Base-by-base conservation (phyloP, 2,797 vertebrate species). In the Hemibagrus guttatus region DNA sequence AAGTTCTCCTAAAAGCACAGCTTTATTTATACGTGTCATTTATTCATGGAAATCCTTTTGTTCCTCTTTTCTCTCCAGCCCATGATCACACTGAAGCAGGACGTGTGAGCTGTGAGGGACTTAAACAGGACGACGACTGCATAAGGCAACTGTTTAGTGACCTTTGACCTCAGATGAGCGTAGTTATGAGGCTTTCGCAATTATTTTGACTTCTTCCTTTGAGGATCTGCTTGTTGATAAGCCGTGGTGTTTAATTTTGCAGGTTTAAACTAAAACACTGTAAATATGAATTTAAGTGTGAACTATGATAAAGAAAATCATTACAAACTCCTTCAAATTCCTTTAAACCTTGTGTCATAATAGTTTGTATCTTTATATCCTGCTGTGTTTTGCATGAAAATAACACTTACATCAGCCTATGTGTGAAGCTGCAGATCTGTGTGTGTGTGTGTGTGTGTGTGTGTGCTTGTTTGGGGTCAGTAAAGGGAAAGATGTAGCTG, bases 21-120 rank as follows among this genome's bases (percentile, higher is more conserved):
- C 35, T 5, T 71, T 71, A 39, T 71, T 12, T 23, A 23, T 31
- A 31, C 21, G 1, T 39, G 19, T 56, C n/a, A 12, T 26, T 75
- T 84, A 39, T 76, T 49, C 11, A 85, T 64, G 12, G 2, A 17
- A 71, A 58, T 88, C 72, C n/a, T 5, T 59, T 2, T 46, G 6
- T 59, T 14, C 16, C 31, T 4, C n/a, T 66, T 59, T 28, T 63
- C 56, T 28, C 56, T 49, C 11, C 89, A 96, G 95, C 95, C 95
- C 56, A 88, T 91, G 68, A 84, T 96, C 86, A 87, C 92, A 69
- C 90, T 96, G 85, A 95, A 94, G 91, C 93, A 91, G 13, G 92
- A 69, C 1, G 79, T 87, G 80, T 93, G 87, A 94, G n/a, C 49
- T 12, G 64, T n/a, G 12, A 1, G 26, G 28, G n/a, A 80, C 23